Percentiles rank a stretch among this genome's conserved stretches.
Conservation (phyloP, 2,797 vertebrate species). For the Eleutherodactylus coqui region DNA sequence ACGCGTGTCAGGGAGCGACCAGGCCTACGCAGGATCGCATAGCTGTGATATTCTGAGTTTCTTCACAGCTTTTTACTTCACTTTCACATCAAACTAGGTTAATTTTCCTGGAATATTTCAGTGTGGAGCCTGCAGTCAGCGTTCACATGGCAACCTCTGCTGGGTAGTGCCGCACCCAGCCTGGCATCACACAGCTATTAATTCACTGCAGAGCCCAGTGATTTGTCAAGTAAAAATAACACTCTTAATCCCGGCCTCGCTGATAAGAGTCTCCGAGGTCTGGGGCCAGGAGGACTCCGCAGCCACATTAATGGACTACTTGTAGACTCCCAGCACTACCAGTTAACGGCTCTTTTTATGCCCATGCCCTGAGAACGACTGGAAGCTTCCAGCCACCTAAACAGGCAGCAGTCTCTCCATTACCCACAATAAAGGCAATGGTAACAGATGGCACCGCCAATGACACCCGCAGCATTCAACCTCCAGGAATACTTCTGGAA, state of each 20-base stretch:
- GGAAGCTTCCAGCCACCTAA: background rate
- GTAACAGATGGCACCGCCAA: background rate
- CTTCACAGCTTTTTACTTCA: conserved; percentile 25
- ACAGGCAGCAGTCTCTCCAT: background rate
- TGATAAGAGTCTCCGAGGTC: conserved; percentile 27
- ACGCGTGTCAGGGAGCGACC: background rate
- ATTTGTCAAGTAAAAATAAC: conserved; percentile 38
- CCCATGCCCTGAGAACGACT: background rate
- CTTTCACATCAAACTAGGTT: conserved; percentile 39
- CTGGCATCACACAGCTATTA: conserved; percentile 33
- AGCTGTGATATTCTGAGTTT: background rate
- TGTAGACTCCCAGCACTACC: background rate
- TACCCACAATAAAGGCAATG: background rate
- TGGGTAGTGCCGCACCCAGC: conserved; percentile 45
- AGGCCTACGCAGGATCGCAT: background rate
- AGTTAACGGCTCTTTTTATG: background rate
- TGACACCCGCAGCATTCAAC: too few species aligned
- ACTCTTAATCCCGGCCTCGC: background rate
- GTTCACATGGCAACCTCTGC: conserved; percentile 60
- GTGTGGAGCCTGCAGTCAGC: conserved; percentile 32
- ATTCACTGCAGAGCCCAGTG: conserved; percentile 43
- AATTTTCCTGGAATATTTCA: conserved; percentile 42
- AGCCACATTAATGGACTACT: background rate
- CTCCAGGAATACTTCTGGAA: too few species aligned
- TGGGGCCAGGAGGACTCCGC: background rate